Percentiles rank a stretch among this genome's conserved stretches.
Evolutionary conservation across 2,888 invertebrate species (phyloP).

Genomic region (Chrysotoxum bicinctum): DNA sequence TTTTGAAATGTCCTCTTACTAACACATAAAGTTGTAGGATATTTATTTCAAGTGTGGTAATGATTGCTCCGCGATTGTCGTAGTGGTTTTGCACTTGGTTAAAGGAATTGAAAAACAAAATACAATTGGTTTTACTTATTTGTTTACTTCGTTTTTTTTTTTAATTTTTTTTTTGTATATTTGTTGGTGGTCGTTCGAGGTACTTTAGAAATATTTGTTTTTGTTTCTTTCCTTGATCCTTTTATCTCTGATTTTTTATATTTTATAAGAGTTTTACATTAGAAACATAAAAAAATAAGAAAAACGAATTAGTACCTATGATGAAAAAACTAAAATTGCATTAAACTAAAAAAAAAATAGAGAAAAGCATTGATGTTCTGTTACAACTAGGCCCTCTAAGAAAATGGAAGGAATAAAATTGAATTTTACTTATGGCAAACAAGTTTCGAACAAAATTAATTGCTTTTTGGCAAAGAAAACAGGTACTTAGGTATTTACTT

Average conservation of each 20-base stretch:
- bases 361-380: no score
- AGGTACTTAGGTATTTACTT: no score
- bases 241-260: background rate
- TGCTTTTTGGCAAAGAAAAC: no score
- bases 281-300: no score
- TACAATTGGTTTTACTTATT: slow-evolving; percentile 30
- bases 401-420: no score
- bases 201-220: background rate
- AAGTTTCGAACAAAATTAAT: no score
- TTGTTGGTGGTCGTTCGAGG: background rate
- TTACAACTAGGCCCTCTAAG: no score
- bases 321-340: no score
- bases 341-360: no score
- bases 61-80: slow-evolving; percentile 43
- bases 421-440: no score
- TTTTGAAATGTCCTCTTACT: slow-evolving; percentile 41
- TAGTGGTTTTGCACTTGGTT: slow-evolving; percentile 33
- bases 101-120: slow-evolving; percentile 36
- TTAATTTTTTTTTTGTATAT: background rate
- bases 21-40: slow-evolving; percentile 21
- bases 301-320: no score
- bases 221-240: background rate
- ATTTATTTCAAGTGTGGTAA: slow-evolving; percentile 44
- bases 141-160: background rate
- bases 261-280: background rate